Evolutionary conservation across 2,797 vertebrate species (phyloP).

Genomic region (Sarcophilus harrisii): DNA sequence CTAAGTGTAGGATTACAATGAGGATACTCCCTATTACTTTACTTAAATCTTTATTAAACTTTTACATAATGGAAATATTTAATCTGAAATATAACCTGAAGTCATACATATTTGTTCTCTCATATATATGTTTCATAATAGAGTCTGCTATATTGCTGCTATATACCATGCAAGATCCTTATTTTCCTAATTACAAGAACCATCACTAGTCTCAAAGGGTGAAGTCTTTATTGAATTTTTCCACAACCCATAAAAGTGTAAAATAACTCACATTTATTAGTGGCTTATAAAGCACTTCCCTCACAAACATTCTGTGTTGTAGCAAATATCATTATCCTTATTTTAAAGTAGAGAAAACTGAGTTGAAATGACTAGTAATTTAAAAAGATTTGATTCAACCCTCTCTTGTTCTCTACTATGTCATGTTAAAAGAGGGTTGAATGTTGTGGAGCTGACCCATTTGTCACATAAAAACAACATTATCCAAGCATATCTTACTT

Average conservation of each 20-base stretch:
- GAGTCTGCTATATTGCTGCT: not conserved
- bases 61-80: not conserved
- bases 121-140: conserved; percentile 6
- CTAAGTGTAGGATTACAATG: not conserved
- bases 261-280: not conserved
- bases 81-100: not conserved
- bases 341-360: not conserved
- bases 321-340: not conserved
- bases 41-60: not conserved
- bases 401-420: not conserved
- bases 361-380: not conserved
- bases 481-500: conserved; percentile 12
- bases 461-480: not conserved
- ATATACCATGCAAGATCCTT: not conserved
- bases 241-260: not conserved
- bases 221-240: not conserved
- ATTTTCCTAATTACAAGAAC: not conserved
- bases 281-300: not conserved
- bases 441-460: not conserved
- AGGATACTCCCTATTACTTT: not conserved
- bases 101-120: conserved; percentile 2
- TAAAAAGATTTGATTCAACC: not conserved
- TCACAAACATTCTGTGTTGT: not conserved
- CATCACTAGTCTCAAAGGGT: not conserved
- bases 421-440: not conserved